A percentile compares a stretch with the other conserved stretches of the same genome.
Evolutionary conservation across 2,113 vertebrate species (phyloP).

Genomic region (Sclerurus mexicanus): DNA sequence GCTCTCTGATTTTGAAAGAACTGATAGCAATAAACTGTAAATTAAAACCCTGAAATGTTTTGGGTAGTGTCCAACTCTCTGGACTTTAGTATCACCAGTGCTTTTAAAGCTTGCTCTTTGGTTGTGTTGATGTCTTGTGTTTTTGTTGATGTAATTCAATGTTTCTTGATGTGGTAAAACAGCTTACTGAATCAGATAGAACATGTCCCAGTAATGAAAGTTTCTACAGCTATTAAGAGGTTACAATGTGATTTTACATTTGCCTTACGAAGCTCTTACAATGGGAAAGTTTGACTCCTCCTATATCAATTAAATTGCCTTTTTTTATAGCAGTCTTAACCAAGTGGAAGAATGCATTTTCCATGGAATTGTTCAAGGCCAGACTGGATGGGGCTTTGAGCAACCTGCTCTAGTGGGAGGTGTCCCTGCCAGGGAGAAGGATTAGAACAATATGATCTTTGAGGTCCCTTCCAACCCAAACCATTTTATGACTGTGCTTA

Average conservation of each 20-base stretch:
- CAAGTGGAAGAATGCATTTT: background rate
- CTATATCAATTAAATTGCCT: background rate
- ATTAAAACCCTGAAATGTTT: background rate
- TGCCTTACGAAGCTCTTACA: background rate
- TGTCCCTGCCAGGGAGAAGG: background rate
- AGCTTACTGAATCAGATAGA: background rate
- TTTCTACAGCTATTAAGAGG: background rate
- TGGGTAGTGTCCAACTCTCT: background rate
- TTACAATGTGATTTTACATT: background rate
- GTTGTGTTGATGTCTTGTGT: background rate
- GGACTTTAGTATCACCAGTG: background rate
- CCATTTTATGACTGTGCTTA: background rate
- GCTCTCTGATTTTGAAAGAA: background rate
- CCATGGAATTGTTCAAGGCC: background rate
- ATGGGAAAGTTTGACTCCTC: background rate
- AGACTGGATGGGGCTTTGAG: background rate
- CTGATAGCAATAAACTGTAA: background rate
- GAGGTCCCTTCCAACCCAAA: background rate
- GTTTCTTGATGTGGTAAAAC: background rate
- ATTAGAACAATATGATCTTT: accelerated
- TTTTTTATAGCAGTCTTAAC: background rate
- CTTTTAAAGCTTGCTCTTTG: background rate
- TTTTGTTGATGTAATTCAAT: background rate
- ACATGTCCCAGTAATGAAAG: background rate
- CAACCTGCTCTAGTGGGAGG: background rate